These are phyloP conservation scores for Cyclopterus lumpus DNA, from an alignment of 2,797 vertebrate species.

Conservation along the genomic window DNA sequence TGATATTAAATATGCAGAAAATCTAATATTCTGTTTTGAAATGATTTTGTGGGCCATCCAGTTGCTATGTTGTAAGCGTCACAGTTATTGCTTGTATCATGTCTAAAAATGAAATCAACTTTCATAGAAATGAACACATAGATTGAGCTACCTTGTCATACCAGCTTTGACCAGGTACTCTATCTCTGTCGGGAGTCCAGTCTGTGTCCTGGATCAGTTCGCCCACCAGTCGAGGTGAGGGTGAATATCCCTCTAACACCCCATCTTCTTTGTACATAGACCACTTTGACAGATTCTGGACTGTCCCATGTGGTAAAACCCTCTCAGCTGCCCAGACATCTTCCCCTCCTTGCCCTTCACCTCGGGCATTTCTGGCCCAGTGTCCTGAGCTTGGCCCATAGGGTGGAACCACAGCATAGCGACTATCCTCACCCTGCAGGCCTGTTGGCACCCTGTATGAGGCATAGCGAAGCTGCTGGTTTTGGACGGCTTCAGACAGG, in stretches of 20 bases:
- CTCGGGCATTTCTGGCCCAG: slow-evolving; percentile 81
- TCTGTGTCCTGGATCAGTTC: slow-evolving; percentile 60
- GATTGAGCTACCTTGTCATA: slow-evolving; percentile 89
- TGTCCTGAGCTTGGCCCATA: slow-evolving; percentile 85
- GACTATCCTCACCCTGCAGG: slow-evolving; percentile 79
- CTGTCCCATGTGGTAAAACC: slow-evolving; percentile 81
- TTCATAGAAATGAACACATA: neutral
- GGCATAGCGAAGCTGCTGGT: slow-evolving; percentile 82
- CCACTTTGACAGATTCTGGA: slow-evolving; percentile 83
- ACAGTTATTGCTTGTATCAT: slow-evolving; percentile 9
- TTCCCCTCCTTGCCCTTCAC: slow-evolving; percentile 77
- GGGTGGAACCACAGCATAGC: slow-evolving; percentile 91
- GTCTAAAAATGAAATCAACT: neutral
- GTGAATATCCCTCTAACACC: slow-evolving; percentile 75
- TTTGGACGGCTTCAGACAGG: slow-evolving; percentile 77
- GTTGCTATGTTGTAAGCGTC: neutral
- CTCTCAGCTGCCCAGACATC: slow-evolving; percentile 86
- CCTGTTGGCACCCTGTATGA: slow-evolving; percentile 82
- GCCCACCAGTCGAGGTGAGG: slow-evolving; percentile 47
- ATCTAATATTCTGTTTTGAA: slow-evolving; percentile 2
- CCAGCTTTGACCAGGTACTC: slow-evolving; percentile 84
- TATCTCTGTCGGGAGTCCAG: slow-evolving; percentile 82
- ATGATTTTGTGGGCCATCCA: neutral
- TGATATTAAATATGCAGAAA: slow-evolving; percentile 26
- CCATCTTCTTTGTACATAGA: slow-evolving; percentile 82